Base-by-base conservation (phyloP, 1,140 invertebrate genomes). In the Epicauta chinensis region DNA sequence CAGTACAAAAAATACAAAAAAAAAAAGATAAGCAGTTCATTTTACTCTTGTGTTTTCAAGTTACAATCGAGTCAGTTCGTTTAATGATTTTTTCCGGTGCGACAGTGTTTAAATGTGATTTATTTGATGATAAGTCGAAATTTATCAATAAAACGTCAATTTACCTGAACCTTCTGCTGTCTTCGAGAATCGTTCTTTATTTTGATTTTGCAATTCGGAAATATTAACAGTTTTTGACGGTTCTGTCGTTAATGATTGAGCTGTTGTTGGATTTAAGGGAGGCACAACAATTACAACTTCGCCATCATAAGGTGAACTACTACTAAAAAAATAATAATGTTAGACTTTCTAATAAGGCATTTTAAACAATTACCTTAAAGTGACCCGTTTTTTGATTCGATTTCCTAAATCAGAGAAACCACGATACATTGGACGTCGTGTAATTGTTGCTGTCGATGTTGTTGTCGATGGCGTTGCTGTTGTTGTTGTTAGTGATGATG, bases 371-470 rank as follows among this genome's bases (percentile, higher is more conserved):
- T 17, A 83, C 78, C 81, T 86, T 66, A 89, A 78, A 45, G 88
- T 90, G 51, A 92, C 88, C 67, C 86, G 79, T 73, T 91, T 91
- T 68, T 87, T 86, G 57, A 88, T 84, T 66, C 86, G 77, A 70
- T 82, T 86, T 53, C 87, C 84, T 54, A 91, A 78, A 71, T 91
- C 88, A 31, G 87, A 88, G 65, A 84, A 81, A 29, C 86, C 86
- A 43, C 86, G 73, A 64, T 86, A 79, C 77, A 89, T 87, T 56
- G 82, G 82, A 44, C 73, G 65, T 54, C 70, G 73, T 37, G 69
- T 68, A 29, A 69, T 66, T n/a, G 71, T 41, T 2, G 71, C 60
- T 16, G 68, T 63, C 6, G n/a, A n/a, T n/a, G n/a, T 23, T 2
- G 23, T 23, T 23, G 23, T 23, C 7, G 23, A 5, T 23, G 7